These are phyloP conservation scores for Promerops cafer DNA, from an alignment of 2,113 vertebrate genomes.

Conservation along the genomic window DNA sequence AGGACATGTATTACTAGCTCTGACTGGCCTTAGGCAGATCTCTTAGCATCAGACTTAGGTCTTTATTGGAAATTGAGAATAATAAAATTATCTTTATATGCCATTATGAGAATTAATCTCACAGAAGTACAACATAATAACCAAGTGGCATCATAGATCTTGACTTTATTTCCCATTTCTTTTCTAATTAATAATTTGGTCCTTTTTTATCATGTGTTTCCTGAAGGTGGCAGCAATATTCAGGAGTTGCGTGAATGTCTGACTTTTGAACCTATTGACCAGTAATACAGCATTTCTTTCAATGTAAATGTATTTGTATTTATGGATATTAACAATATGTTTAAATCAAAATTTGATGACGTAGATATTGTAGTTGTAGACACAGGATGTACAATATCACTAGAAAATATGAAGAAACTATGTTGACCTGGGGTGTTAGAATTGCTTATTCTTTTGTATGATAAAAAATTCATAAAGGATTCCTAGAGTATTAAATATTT, in stretches of 20 bases:
- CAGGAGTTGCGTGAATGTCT: not conserved
- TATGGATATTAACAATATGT: not conserved
- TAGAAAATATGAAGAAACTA: not conserved
- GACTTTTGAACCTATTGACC: slow-evolving; percentile 4
- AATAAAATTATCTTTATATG: not conserved
- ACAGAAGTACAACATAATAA: not conserved
- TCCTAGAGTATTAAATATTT: not conserved
- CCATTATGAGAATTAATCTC: not conserved
- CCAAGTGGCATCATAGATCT: not conserved
- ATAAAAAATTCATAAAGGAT: not conserved
- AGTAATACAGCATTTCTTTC: not conserved
- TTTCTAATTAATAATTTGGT: not conserved
- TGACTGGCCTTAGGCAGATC: not conserved
- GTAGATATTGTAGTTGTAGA: not conserved
- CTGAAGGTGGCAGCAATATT: slow-evolving; percentile 60
- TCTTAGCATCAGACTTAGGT: not conserved
- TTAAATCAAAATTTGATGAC: not conserved
- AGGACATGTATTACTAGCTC: not conserved
- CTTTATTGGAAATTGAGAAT: not conserved
- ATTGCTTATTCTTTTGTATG: not conserved
- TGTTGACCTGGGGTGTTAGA: not conserved
- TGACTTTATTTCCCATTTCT: not conserved
- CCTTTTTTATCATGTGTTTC: not conserved
- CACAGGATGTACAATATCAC: not conserved
- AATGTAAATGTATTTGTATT: not conserved